Evolutionary conservation across 2,888 invertebrate species (phyloP), one percentile per base, ranked within the genome.

Genomic region (Dolichopus griseipennis): DNA sequence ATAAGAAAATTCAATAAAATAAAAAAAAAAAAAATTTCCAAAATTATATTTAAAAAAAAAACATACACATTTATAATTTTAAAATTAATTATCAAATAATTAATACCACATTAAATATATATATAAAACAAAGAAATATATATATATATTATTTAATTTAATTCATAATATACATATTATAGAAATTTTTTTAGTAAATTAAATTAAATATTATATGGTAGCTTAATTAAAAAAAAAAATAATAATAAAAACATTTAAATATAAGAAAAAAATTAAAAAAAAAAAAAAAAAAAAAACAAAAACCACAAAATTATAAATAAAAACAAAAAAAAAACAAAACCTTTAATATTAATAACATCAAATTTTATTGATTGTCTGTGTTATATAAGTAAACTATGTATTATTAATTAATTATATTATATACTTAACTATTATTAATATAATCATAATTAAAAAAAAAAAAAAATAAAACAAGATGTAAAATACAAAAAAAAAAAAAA

Each of bases 311-410:
- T 68, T 71, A 70, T 72, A 72, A 71, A 71, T 70, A 68, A 71
- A 70, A 68, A 63, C 67, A 70, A 69, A 68, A 65, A 68, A 34
- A 68, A 66, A 65, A 61, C 3, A 37, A 37, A 37, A 37, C 12
- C 1, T 37, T 12, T 37, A 52, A 52, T 52, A 69, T 64, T 66
- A 69, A 65, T 65, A 68, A 66, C 67, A 66, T 68, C 69, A 70
- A 68, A 69, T 65, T 71, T 71, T 72, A 73, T 74, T 73, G 70
- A 72, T 72, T 74, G 72, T 73, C 73, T 74, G 72, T 72, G 73
- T 73, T 73, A 74, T 73, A 74, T 70, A 71, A 72, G 68, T 71
- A 68, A 71, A 71, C 43, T 68, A 65, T 27, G 43, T 66, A 64
- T 64, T 22, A 63, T 22, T 62, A 27, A 62, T 27, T 41, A 67